Evolutionary conservation across 2,113 vertebrate species (phyloP).

Genomic region (Microcebus murinus): DNA sequence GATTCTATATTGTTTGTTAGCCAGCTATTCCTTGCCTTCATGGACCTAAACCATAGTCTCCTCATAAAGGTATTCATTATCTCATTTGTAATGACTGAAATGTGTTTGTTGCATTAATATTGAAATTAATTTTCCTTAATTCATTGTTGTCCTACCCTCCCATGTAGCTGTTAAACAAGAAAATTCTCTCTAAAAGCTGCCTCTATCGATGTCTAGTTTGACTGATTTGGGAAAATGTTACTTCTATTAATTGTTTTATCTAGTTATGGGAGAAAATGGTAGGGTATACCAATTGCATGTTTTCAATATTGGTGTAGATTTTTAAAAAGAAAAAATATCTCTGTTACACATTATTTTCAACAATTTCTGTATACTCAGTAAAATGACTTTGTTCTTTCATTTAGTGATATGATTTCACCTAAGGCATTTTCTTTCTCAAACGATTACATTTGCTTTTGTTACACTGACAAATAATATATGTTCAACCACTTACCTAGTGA

Average conservation of each 20-base stretch:
- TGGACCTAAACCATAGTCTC: not conserved
- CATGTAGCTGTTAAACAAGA: not conserved
- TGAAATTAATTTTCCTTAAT: not conserved
- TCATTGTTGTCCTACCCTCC: not conserved
- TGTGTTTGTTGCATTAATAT: not conserved
- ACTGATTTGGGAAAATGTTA: conserved; percentile 54
- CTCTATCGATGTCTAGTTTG: not conserved
- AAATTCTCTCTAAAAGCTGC: not conserved
- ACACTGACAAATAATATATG: not conserved
- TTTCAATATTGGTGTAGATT: conserved; percentile 38
- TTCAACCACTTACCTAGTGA: conserved; percentile 29
- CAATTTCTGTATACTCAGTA: not conserved
- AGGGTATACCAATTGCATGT: not conserved
- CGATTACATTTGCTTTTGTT: conserved; percentile 12
- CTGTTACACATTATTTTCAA: conserved; percentile 23
- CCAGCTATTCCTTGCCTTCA: not conserved
- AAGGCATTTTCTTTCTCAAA: not conserved
- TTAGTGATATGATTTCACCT: conserved; percentile 23
- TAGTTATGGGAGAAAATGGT: not conserved
- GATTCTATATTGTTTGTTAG: not conserved
- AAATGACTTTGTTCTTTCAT: conserved; percentile 20
- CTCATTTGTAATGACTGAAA: not conserved
- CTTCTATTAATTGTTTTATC: conserved; percentile 43
- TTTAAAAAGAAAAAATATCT: not conserved
- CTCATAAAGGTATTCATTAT: not conserved